Base-by-base conservation (phyloP, 2,888 invertebrate genomes). In the Mythimna loreyi region DNA sequence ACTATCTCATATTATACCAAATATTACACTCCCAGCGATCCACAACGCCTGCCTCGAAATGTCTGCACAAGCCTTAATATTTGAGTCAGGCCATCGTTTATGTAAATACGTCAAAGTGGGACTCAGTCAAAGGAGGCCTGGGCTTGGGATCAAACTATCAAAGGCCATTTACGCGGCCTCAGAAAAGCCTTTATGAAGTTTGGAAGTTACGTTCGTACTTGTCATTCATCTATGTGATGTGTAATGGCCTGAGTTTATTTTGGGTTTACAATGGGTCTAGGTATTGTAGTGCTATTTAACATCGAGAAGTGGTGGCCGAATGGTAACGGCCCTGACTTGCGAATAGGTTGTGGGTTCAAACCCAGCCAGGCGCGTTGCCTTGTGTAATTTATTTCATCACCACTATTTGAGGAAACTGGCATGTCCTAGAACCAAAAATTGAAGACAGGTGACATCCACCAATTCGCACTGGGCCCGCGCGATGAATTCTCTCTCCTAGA, bases 141-240 rank as follows among this genome's bases (percentile, higher is more conserved):
- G 30, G 23, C 3, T 23, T 36, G 19, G 28, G 74, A 73, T 60
- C 58, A 72, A 72, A 58, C 49, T 59, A 52, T 61, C 62, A 60
- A 79, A 79, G 75, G 75, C 68, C 49, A 67, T 66, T 66, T 43
- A 56, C 36, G 40, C 49, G 47, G 75, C 69, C 52, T 64, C 43
- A 5, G 78, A 52, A 72, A 72, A 57, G 50, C 58, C 72, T 70
- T 76, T 70, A 69, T 30, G 30, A 76, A 76, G 71, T 76, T 76
- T 4, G 21, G n/a, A 49, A 70, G 47, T 70, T 76, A 59, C 43
- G 77, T 55, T 58, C 40, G 28, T 50, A 50, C 21, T 77, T 30
- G 43, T 33, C 25, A 75, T 75, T 49, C 47, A 55, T 75, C 40
- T 25, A 23, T 53, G 63, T 63, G 3, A 23, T 52, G 16, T 53